A percentile compares a stretch with the other conserved stretches of the same genome.
Conservation (phyloP, 1,140 invertebrate species). For the Drosophila virilis region DNA sequence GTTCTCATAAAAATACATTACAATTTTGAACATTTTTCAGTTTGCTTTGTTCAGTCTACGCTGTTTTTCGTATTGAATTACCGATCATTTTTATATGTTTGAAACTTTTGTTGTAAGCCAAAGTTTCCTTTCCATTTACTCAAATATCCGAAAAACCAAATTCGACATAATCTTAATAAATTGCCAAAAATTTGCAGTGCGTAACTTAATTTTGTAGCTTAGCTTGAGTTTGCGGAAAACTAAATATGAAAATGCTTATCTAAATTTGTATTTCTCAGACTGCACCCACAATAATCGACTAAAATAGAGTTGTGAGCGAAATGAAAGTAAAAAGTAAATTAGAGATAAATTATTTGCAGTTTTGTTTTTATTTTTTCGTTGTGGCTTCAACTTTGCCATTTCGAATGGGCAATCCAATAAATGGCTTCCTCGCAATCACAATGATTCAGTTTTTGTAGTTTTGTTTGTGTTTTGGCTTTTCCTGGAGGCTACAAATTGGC, state of each 20-base stretch:
- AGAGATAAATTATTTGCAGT: slow-evolving; percentile 13
- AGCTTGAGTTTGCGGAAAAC: neutral
- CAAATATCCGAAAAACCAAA: slow-evolving; percentile 44
- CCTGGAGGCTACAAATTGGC: slow-evolving; percentile 44
- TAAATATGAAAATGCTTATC: slow-evolving; percentile 14
- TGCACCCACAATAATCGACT: slow-evolving; percentile 32
- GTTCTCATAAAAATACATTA: neutral
- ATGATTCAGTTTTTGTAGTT: slow-evolving; percentile 65
- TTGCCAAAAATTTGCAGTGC: slow-evolving; percentile 7
- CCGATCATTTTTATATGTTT: slow-evolving; percentile 37
- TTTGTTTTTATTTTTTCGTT: slow-evolving; percentile 23
- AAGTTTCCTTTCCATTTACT: slow-evolving; percentile 18
- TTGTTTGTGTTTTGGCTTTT: slow-evolving; percentile 17
- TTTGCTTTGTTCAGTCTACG: neutral
- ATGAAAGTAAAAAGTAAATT: slow-evolving; percentile 55
- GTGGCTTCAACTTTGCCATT: slow-evolving; percentile 64
- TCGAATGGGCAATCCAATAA: slow-evolving; percentile 30
- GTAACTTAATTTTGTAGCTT: neutral
- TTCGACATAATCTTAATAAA: slow-evolving; percentile 55
- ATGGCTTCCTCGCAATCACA: slow-evolving; percentile 46
- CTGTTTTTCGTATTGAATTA: slow-evolving; percentile 32
- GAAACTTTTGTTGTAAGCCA: slow-evolving; percentile 22
- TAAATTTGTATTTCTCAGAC: slow-evolving; percentile 6
- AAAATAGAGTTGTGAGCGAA: slow-evolving; percentile 21
- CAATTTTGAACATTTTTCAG: neutral